Percentiles rank a stretch among this genome's conserved stretches.
Evolutionary conservation across 2,113 vertebrate genomes (phyloP).

Genomic region (Hippolais icterina): DNA sequence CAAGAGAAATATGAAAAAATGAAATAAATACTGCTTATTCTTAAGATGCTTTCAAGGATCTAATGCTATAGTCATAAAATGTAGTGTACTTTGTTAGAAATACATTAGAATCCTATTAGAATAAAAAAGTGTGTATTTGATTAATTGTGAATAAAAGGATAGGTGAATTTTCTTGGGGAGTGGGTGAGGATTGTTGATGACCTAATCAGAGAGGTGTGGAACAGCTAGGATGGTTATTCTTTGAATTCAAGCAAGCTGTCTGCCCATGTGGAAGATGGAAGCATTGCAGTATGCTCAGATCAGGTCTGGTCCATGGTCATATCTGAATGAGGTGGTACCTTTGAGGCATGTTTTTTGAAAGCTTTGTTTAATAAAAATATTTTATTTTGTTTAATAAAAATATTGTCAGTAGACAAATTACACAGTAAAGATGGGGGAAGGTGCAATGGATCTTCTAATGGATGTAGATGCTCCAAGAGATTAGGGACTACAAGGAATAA

Average conservation of each 20-base stretch:
- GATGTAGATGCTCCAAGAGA: neutral
- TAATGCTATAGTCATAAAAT: neutral
- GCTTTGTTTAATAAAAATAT: neutral
- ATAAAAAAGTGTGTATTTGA: neutral
- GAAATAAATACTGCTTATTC: neutral
- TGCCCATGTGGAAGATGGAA: neutral
- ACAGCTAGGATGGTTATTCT: neutral
- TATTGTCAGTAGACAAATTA: neutral
- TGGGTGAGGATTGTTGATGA: neutral
- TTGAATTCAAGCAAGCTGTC: neutral
- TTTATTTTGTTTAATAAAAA: neutral
- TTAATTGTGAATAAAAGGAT: neutral
- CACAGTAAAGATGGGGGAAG: neutral
- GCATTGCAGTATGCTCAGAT: neutral
- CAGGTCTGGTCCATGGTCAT: rapidly evolving
- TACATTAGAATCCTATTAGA: neutral
- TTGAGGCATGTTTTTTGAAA: neutral
- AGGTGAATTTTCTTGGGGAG: neutral
- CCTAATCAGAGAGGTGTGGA: neutral
- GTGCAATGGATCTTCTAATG: neutral
- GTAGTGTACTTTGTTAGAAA: neutral
- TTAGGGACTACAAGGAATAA: neutral
- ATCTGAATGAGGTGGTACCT: neutral
- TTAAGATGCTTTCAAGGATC: neutral
- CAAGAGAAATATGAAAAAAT: neutral